Evolutionary conservation across 2,797 vertebrate species (phyloP), one percentile per base, ranked within the genome.

Genomic region (Cygnus olor): DNA sequence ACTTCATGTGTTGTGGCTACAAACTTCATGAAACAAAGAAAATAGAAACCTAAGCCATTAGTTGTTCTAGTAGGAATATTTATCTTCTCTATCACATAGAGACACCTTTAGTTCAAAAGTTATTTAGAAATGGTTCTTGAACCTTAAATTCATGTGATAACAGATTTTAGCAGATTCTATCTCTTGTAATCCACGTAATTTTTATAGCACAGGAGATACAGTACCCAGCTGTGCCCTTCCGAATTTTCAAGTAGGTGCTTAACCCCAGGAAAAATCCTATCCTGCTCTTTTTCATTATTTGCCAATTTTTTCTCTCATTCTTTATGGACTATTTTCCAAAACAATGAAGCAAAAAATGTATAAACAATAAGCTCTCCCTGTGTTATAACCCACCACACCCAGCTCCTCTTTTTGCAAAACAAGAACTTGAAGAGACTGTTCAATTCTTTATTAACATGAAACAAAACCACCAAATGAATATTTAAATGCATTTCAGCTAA

Each of bases 381-480:
- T 63, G n/a, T 80, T 72, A 30, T n/a, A 78, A 78, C 27, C 6
- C 18, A 83, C 73, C 90, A 89, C 85, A 95, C 83, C 93, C 95
- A 40, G 58, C 42, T 96, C n/a, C 53, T 90, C 34, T 79, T 69
- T 80, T 80, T 86, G 73, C 89, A 97, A 97, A 95, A 80, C 57
- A 92, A 93, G 83, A 88, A 90, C 87, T 96, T 89, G 80, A 82
- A 95, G 58, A 94, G 63, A 70, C 28, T 51, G 19, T 88, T 88
- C 38, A 49, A 45, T 90, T 96, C 86, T 38, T 82, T 78, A 66
- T 57, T 60, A 71, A 72, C 34, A 68, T 69, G 49, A 87, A 96
- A 85, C 11, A 96, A 97, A 96, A n/a, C 34, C 76, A 88, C 65
- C 81, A 95, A 96, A 95, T 87, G 94, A 96, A 97, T 96, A 97